Evolutionary conservation across 2,888 invertebrate genomes (phyloP), one percentile per base, ranked within the genome.

Genomic region (Lypha dubia): DNA sequence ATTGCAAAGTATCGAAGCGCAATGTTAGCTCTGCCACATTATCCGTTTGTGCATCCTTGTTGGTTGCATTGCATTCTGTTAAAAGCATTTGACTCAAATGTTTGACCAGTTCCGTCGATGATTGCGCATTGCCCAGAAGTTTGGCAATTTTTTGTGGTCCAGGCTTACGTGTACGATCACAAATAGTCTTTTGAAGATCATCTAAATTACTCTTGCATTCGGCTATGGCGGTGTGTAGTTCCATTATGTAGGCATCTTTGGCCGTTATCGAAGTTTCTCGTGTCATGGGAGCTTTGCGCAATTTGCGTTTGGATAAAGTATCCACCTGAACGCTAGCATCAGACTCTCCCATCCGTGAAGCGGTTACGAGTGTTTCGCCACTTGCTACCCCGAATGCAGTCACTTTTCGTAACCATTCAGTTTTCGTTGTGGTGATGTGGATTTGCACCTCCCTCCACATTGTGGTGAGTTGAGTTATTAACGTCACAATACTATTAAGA

Each of bases 281-380:
- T 60, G 93, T 93, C 60, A 95, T 89, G 28, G 88, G 89, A 0
- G 89, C 89, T 67, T 90, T 90, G 0, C 89, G 88, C 32, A 89
- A 24, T 65, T 89, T 90, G 56, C 93, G 93, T 65, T 93, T 93
- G 0, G 94, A 94, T 51, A 97, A 91, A 0, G 97, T 97, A 89
- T 97, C 95, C 1, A 97, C 97, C 93, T 97, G 97, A 6, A 96
- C 95, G 0, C 95, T 95, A 0, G 94, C 94, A 88, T 97, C 96
- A 17, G 94, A 94, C 89, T 96, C 96, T 91, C 96, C 95, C 90
- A 93, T 95, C 8, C 95, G 92, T 0, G 96, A 96, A 85, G 96
- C 95, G 11, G 96, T 96, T 93, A 96, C 94, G 1, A 94, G 93
- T 56, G 94, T 93, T 89, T 95, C 94, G 79, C 94, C 94, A 0